phyloP scores from a whole-genome alignment of 2,888 invertebrate species.

The Drosophila quinaria region DNA sequence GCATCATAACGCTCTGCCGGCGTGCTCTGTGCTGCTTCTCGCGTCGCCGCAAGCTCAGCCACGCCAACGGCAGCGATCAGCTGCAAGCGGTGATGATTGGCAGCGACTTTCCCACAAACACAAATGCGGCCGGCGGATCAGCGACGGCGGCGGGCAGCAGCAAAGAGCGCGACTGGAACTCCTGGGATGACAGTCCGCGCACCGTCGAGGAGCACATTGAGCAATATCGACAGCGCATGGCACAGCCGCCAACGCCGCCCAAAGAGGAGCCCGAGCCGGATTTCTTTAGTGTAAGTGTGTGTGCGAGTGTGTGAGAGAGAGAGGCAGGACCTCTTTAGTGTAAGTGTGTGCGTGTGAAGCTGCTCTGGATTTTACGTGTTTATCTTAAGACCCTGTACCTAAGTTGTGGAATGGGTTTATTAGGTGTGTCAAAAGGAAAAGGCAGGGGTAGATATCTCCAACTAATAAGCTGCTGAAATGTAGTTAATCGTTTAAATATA shows the following conservation, averaged over 20 bases:
- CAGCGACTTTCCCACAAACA: conserved; percentile 50
- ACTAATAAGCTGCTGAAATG: too few species aligned
- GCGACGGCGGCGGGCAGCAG: neutral
- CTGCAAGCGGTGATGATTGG: conserved; percentile 87
- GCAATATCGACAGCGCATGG: conserved; percentile 87
- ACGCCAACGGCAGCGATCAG: conserved; percentile 83
- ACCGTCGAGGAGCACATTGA: conserved; percentile 89
- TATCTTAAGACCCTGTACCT: too few species aligned
- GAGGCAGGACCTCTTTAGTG: too few species aligned
- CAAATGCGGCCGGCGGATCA: conserved; percentile 6
- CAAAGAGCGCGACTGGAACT: conserved; percentile 87
- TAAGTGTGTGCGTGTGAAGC: too few species aligned
- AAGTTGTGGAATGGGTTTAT: too few species aligned
- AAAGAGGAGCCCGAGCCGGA: conserved; percentile 86
- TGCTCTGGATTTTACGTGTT: too few species aligned
- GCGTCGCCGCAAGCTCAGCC: conserved; percentile 85
- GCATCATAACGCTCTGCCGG: conserved; percentile 87
- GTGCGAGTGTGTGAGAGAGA: too few species aligned
- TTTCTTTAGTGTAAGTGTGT: conserved; percentile 87
- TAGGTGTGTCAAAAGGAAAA: too few species aligned
- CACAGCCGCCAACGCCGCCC: conserved; percentile 85
- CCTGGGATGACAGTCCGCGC: conserved; percentile 88
- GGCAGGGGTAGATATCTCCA: too few species aligned
- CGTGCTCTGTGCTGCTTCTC: conserved; percentile 89
- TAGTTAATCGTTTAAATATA: too few species aligned